Evolutionary conservation across 2,113 vertebrate genomes (phyloP).

Genomic region (Nettapus auritus): DNA sequence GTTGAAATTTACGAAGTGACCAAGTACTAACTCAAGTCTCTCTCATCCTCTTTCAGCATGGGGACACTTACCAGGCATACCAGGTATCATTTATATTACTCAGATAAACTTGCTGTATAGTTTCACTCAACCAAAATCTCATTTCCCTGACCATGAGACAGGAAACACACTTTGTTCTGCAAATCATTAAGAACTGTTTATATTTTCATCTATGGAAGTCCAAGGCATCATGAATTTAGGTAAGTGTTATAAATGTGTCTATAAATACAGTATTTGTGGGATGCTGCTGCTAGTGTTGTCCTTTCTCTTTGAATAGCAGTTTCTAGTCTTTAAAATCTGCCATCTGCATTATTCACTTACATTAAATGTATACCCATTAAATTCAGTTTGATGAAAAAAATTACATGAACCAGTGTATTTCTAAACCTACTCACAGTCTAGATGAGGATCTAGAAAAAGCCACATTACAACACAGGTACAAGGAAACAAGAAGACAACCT

Average conservation of each 20-base stretch:
- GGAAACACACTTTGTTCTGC: conserved; percentile 14
- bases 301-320: background rate
- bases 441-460: background rate
- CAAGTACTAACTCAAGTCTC: background rate
- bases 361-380: conserved; percentile 27
- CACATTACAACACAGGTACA: background rate
- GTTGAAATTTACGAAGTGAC: background rate
- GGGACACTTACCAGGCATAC: background rate
- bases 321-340: conserved; percentile 32
- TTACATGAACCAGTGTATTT: background rate
- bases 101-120: background rate
- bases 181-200: conserved; percentile 13
- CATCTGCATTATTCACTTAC: conserved; percentile 29
- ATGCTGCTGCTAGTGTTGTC: conserved; percentile 26
- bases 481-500: background rate
- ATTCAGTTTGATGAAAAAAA: background rate
- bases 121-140: background rate
- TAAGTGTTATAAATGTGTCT: background rate
- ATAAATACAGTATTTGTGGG: conserved; percentile 67
- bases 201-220: conserved; percentile 7
- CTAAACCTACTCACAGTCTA: background rate
- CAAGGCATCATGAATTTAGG: conserved; percentile 5
- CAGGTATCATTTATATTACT: background rate
- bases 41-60: background rate
- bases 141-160: background rate